Evolutionary conservation across 2,888 invertebrate species (phyloP).

Genomic region (Andrena bucephala): DNA sequence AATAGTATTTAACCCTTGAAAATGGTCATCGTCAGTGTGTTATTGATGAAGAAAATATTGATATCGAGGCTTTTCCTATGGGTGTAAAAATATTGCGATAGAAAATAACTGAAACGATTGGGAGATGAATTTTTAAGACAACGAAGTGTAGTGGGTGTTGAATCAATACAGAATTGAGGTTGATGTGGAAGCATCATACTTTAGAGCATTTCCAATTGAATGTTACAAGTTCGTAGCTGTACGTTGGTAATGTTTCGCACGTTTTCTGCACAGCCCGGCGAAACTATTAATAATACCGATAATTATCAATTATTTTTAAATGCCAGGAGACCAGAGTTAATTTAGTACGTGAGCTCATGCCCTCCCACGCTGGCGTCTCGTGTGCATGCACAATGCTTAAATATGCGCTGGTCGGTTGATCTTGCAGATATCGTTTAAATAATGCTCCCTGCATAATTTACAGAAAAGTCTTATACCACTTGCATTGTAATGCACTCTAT

Average conservation of each 20-base stretch:
- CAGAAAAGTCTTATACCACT: neutral
- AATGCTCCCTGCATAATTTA: neutral
- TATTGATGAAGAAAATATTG: neutral
- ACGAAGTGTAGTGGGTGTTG: neutral
- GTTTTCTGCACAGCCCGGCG: constrained; percentile 44
- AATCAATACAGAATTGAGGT: constrained; percentile 1
- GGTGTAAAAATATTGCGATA: neutral
- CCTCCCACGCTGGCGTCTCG: constrained; percentile 63
- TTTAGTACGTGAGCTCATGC: constrained; percentile 76
- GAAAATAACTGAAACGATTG: constrained; percentile 2
- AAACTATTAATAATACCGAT: constrained; percentile 71
- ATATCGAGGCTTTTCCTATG: neutral
- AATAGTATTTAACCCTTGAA: neutral
- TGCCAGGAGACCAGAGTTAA: constrained; percentile 70
- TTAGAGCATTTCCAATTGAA: neutral
- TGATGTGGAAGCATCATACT: neutral
- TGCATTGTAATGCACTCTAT: neutral
- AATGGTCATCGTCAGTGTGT: no score
- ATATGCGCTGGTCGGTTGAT: constrained; percentile 19
- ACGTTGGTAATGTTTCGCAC: constrained; percentile 4
- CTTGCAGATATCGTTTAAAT: constrained; percentile 23
- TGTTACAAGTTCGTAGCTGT: neutral
- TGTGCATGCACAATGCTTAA: constrained; percentile 62
- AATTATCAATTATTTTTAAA: constrained; percentile 76
- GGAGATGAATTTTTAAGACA: neutral